Percentiles rank a stretch among this genome's conserved stretches.
These are phyloP conservation scores for Alauda arvensis DNA, from an alignment of 2,797 vertebrate genomes.

Conservation along the genomic window DNA sequence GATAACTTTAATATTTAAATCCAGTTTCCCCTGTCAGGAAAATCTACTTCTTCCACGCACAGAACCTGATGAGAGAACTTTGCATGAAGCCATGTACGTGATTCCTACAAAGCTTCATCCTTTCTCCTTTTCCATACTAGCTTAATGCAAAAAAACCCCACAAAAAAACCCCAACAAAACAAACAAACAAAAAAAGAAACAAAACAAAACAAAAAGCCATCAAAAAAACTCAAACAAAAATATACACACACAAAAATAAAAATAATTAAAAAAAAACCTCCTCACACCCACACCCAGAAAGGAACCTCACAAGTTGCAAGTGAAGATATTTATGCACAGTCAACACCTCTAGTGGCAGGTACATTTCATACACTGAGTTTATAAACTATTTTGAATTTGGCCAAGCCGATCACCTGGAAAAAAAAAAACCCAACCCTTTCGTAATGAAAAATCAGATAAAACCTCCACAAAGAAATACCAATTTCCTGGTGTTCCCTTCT, in stretches of 20 bases:
- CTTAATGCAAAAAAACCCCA: not conserved
- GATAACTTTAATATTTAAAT: not conserved
- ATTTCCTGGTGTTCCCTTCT: not conserved
- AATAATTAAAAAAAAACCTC: too few species aligned
- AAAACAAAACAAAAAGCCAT: not conserved
- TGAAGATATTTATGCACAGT: not conserved
- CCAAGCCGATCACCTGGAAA: not conserved
- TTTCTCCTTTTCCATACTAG: not conserved
- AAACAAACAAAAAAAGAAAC: not conserved
- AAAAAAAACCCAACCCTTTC: not conserved
- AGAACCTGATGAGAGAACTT: not conserved
- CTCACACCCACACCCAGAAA: not conserved
- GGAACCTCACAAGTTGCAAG: accelerated
- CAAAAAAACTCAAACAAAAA: accelerated
- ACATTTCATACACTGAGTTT: not conserved
- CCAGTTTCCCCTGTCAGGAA: not conserved
- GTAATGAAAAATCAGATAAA: not conserved
- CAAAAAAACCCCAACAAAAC: too few species aligned
- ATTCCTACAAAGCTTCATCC: not conserved
- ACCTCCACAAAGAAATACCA: not conserved
- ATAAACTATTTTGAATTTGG: not conserved
- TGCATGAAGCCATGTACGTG: not conserved
- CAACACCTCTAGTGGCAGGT: not conserved
- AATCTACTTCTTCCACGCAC: not conserved
- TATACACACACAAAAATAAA: not conserved